phyloP scores from a whole-genome alignment of 2,113 vertebrate genomes.

The Ictidomys tridecemlineatus region DNA sequence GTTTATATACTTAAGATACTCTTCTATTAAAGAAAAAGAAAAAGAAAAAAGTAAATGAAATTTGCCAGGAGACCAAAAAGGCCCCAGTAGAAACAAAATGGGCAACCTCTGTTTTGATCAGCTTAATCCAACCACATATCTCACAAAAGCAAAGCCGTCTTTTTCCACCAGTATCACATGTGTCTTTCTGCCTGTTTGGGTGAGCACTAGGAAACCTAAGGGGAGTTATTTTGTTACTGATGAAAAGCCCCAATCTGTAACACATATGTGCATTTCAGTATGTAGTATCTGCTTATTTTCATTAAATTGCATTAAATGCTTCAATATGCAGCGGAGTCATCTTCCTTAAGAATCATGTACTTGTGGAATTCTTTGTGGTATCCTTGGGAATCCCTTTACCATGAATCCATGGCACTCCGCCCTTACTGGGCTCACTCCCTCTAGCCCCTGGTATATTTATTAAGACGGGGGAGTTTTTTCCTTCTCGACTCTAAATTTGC shows the following conservation, averaged over 20 bases:
- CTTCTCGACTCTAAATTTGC: slow-evolving; percentile 14
- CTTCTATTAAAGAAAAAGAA: not conserved
- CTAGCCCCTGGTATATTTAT: slow-evolving; percentile 62
- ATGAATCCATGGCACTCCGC: not conserved
- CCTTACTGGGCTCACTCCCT: not conserved
- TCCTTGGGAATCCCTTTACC: slow-evolving; percentile 68
- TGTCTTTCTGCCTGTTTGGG: slow-evolving; percentile 59
- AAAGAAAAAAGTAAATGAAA: slow-evolving; percentile 29
- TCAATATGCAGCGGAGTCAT: slow-evolving; percentile 66
- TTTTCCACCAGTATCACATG: slow-evolving; percentile 63
- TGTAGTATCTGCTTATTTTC: slow-evolving; percentile 79
- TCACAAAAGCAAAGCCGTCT: slow-evolving; percentile 57
- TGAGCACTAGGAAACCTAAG: slow-evolving; percentile 66
- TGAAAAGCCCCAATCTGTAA: slow-evolving; percentile 78
- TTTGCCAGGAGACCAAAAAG: slow-evolving; percentile 43
- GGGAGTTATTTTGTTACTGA: slow-evolving; percentile 78
- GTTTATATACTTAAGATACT: not conserved
- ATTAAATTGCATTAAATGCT: slow-evolving; percentile 79
- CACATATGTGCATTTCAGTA: slow-evolving; percentile 66
- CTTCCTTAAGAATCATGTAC: slow-evolving; percentile 37
- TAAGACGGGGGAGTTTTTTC: slow-evolving; percentile 9
- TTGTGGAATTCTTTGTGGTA: slow-evolving; percentile 58
- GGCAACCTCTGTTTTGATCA: slow-evolving; percentile 72
- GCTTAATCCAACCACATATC: slow-evolving; percentile 57
- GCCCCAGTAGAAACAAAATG: slow-evolving; percentile 43